Evolutionary conservation across 2,888 invertebrate species (phyloP), one percentile per base, ranked within the genome.

Genomic region (Ctenicera cuprea): DNA sequence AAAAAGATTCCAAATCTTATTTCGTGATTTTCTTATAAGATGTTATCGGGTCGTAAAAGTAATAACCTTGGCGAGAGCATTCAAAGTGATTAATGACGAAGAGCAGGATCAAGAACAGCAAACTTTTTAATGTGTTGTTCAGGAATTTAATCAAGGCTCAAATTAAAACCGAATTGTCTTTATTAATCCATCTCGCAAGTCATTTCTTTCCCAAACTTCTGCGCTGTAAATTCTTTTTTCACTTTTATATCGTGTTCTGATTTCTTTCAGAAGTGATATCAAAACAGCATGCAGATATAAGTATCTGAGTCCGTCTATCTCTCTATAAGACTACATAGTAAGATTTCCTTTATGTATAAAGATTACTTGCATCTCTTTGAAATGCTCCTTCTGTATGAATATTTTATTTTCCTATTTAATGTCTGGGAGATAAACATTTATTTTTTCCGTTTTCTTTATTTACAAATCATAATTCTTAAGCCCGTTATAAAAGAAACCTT

Each of bases 81-180:
- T 63, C 64, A 45, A 54, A 63, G 71, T 71, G 71, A 71, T 71
- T 71, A 71, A 71, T 71, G 71, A 57, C 54, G 65, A 38, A 14
- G 18, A 54, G 37, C 14, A 52, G 52, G 22, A 52, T 66, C 52
- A 64, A 50, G 45, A 41, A 64, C 71, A 50, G 71, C 63, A 63
- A 63, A 71, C 54, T 54, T 71, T 71, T 71, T 71, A 71, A 64
- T 64, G 64, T 64, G 57, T 71, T 71, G 65, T 66, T 66, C 57
- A 50, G 66, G 59, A 66, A 71, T 71, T 71, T 66, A 65, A 66
- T 66, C 71, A 65, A 65, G 48, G 38, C 50, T 48, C 37, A 45
- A 71, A 71, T 66, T 65, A 71, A 71, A 66, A 71, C 66, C 50
- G 65, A 66, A 64, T 66, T 61, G 65, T 71, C 66, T 71, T 71